Evolutionary conservation across 1,140 invertebrate genomes (phyloP).

Genomic region (Drosophila kepulauana): DNA sequence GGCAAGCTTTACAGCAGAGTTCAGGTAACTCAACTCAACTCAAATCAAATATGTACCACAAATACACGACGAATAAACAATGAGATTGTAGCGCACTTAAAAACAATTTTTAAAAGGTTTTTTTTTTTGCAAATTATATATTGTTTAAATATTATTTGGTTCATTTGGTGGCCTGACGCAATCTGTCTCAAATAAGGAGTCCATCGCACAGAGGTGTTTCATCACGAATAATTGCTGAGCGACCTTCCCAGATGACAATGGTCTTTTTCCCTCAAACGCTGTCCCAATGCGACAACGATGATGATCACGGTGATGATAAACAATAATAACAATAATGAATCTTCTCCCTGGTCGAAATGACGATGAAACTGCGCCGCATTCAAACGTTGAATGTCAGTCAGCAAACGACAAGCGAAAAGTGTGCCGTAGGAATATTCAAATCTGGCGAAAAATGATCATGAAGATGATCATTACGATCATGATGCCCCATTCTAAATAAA

Average conservation of each 20-base stretch:
- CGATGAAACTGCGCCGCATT: slow-evolving; percentile 61
- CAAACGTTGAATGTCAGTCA: slow-evolving; percentile 70
- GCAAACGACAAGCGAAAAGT: slow-evolving; percentile 42
- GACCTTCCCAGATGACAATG: slow-evolving; percentile 77
- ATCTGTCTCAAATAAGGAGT: slow-evolving; percentile 44
- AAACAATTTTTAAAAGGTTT: slow-evolving; percentile 76
- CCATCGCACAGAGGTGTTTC: slow-evolving; percentile 30
- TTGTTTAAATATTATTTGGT: slow-evolving; percentile 81
- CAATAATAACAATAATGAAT: slow-evolving; percentile 23
- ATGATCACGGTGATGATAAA: too few species aligned
- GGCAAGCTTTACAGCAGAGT: not conserved
- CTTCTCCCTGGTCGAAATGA: slow-evolving; percentile 2
- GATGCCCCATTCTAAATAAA: slow-evolving; percentile 73
- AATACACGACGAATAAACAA: slow-evolving; percentile 34
- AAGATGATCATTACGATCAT: slow-evolving; percentile 18
- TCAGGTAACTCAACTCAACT: slow-evolving; percentile 17
- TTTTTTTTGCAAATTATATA: slow-evolving; percentile 56
- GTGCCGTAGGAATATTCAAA: slow-evolving; percentile 47
- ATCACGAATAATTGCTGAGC: slow-evolving; percentile 62
- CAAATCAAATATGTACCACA: slow-evolving; percentile 51
- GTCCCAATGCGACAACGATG: slow-evolving; percentile 15
- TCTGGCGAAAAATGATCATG: slow-evolving; percentile 20
- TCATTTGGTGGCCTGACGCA: slow-evolving; percentile 65
- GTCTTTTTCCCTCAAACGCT: slow-evolving; percentile 40
- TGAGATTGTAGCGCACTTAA: slow-evolving; percentile 51